Percentiles rank a stretch among this genome's conserved stretches.
Conservation (phyloP, 2,888 invertebrate species). For the Heliconius hortense region DNA sequence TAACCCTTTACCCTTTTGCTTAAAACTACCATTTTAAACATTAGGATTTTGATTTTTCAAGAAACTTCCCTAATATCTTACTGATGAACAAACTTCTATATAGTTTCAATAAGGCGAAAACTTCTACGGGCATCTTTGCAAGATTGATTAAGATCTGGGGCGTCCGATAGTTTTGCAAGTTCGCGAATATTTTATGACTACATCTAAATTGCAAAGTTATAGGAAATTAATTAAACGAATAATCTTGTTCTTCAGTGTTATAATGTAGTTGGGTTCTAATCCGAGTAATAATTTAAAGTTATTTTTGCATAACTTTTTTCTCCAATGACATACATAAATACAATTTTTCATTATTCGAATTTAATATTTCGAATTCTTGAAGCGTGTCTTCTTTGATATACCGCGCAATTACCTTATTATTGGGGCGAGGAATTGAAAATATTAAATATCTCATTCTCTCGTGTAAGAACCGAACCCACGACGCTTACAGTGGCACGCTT, state of each 20-base stretch:
- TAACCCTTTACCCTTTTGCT: not conserved
- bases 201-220: conserved; percentile 4
- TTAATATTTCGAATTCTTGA: no score
- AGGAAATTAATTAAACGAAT: not conserved
- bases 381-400: no score
- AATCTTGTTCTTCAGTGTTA: not conserved
- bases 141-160: conserved; percentile 21
- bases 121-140: conserved; percentile 2
- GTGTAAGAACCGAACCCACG: no score
- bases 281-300: not conserved
- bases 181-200: conserved; percentile 16
- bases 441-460: no score
- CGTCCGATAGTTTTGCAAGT: conserved; percentile 19
- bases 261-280: not conserved
- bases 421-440: no score
- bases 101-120: conserved; percentile 21
- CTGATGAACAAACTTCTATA: not conserved
- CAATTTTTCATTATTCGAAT: no score
- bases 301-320: no score
- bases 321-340: no score
- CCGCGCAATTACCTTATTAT: no score
- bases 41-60: conserved; percentile 1
- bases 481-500: no score
- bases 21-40: not conserved
- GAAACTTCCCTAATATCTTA: conserved; percentile 3